Evolutionary conservation across 2,888 invertebrate species (phyloP).

Genomic region (Sarcophaga rosellei): DNA sequence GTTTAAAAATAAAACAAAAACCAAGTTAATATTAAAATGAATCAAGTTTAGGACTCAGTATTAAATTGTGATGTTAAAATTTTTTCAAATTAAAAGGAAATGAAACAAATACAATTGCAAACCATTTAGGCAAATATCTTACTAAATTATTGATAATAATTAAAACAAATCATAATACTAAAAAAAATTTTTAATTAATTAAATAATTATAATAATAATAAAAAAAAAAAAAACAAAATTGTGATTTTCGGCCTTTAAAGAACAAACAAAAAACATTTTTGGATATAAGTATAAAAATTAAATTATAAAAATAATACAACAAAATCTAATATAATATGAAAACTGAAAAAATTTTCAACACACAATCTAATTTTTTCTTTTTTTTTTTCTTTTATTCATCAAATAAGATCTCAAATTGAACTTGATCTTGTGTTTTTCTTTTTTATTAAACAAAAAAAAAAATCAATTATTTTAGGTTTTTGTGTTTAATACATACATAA

Average conservation of each 20-base stretch:
- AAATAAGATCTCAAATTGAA: conserved; percentile 63
- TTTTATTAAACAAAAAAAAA: conserved; percentile 7
- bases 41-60: conserved; percentile 68
- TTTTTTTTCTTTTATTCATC: conserved; percentile 21
- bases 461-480: conserved; percentile 42
- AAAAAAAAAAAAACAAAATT: conserved; percentile 71
- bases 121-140: conserved; percentile 74
- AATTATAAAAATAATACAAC: conserved; percentile 40
- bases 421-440: conserved; percentile 27
- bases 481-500: conserved; percentile 8
- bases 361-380: conserved; percentile 65
- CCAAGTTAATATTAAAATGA: conserved; percentile 15
- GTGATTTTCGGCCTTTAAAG: conserved; percentile 74
- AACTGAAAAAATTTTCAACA: conserved; percentile 66
- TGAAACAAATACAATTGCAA: conserved; percentile 40
- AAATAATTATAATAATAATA: conserved; percentile 37
- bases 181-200: neutral
- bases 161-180: conserved; percentile 43
- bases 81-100: conserved; percentile 68
- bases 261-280: conserved; percentile 70
- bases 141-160: conserved; percentile 66
- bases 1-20: conserved; percentile 62
- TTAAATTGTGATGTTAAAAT: conserved; percentile 77
- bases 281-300: conserved; percentile 70
- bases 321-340: conserved; percentile 60